Evolutionary conservation across 2,797 vertebrate genomes (phyloP).

Genomic region (Atherinosoma microstoma): DNA sequence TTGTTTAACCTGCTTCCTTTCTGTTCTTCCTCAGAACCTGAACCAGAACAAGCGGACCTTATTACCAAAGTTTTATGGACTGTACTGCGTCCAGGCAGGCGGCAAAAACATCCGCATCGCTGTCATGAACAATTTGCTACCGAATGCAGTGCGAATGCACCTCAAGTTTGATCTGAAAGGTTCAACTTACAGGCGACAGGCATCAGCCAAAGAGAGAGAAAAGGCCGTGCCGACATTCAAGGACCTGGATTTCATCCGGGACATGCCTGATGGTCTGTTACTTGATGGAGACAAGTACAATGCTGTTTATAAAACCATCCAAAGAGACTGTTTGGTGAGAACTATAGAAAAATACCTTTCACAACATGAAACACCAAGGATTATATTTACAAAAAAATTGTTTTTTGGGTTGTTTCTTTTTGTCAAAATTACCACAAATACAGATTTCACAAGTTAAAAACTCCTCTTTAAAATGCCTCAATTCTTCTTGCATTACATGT

Average conservation of each 20-base stretch:
- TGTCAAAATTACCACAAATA: not conserved
- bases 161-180: slow-evolving; percentile 96
- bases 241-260: slow-evolving; percentile 94
- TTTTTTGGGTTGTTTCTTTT: not conserved
- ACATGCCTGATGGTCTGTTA: slow-evolving; percentile 87
- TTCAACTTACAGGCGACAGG: slow-evolving; percentile 93
- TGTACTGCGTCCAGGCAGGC: slow-evolving; percentile 93
- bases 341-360: not conserved
- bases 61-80: slow-evolving; percentile 94
- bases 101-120: slow-evolving; percentile 96
- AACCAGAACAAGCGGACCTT: slow-evolving; percentile 96
- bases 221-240: slow-evolving; percentile 91
- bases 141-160: slow-evolving; percentile 91
- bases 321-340: slow-evolving; percentile 94
- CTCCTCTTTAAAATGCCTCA: not conserved
- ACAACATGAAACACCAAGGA: not conserved
- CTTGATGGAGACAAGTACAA: slow-evolving; percentile 90
- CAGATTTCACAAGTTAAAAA: not conserved
- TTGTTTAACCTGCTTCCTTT: not conserved
- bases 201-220: slow-evolving; percentile 89
- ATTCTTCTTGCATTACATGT: not conserved
- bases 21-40: slow-evolving; percentile 84
- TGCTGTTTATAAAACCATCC: slow-evolving; percentile 92
- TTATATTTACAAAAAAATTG: not conserved
- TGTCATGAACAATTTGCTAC: slow-evolving; percentile 98